Percentiles rank a stretch among this genome's conserved stretches.
phyloP scores from a whole-genome alignment of 2,113 vertebrate species.

The Spermophilus dauricus region DNA sequence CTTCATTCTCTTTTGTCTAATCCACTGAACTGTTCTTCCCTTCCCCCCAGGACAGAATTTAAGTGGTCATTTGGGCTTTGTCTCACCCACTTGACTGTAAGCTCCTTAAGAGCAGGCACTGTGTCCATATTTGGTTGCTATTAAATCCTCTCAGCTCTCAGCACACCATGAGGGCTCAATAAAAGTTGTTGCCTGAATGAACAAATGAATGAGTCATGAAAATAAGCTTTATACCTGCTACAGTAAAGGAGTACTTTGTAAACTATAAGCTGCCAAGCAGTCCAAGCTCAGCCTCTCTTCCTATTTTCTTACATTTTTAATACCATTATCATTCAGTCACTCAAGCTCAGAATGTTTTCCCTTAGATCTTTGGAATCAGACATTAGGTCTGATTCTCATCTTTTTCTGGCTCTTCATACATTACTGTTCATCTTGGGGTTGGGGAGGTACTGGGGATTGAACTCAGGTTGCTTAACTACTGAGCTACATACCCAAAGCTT shows the following conservation, averaged over 20 bases:
- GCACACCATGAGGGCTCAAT: not conserved
- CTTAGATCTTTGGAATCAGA: not conserved
- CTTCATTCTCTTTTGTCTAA: too few species aligned
- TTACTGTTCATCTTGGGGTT: not conserved
- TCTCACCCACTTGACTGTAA: not conserved
- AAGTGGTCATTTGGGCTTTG: not conserved
- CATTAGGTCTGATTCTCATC: not conserved
- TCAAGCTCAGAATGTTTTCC: not conserved
- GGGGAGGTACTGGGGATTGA: too few species aligned
- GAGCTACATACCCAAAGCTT: too few species aligned
- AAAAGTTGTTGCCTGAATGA: not conserved
- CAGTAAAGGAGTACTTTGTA: too few species aligned
- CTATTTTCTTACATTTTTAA: not conserved
- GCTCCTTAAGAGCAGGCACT: not conserved
- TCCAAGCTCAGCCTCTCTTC: not conserved
- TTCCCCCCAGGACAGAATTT: too few species aligned
- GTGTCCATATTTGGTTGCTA: not conserved
- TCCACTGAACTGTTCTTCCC: too few species aligned
- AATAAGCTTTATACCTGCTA: constrained; percentile 34
- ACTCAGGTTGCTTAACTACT: too few species aligned
- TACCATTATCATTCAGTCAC: not conserved
- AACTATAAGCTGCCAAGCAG: too few species aligned
- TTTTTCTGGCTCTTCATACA: not conserved
- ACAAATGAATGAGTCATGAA: not conserved
- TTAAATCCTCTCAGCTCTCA: not conserved